A percentile compares a stretch with the other conserved stretches of the same genome.
Conservation (phyloP, 2,113 vertebrate genomes). For the Xenotilapia flavipinnis region DNA sequence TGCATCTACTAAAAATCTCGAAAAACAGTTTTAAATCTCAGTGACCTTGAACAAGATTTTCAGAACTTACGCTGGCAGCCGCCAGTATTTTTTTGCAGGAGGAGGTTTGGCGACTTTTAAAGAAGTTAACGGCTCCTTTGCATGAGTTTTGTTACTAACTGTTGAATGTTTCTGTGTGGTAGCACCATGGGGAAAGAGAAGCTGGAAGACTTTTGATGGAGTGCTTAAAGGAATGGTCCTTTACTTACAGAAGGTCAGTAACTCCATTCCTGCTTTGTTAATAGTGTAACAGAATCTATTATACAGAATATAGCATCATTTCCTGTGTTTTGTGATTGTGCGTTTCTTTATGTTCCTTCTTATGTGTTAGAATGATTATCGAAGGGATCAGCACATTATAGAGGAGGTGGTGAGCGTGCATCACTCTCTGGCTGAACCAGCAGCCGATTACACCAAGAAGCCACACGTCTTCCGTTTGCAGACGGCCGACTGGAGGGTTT, state of each 20-base stretch:
- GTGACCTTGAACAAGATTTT: not conserved
- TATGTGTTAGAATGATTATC: constrained; percentile 69
- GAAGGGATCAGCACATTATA: constrained; percentile 55
- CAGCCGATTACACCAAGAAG: constrained; percentile 82
- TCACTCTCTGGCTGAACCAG: constrained; percentile 82
- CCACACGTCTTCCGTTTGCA: constrained; percentile 86
- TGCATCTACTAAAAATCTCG: not conserved
- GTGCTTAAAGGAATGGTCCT: constrained; percentile 85
- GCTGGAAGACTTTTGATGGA: constrained; percentile 86
- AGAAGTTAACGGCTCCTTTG: not conserved
- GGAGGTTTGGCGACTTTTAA: not conserved
- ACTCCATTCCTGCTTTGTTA: not conserved
- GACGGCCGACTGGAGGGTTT: constrained; percentile 86
- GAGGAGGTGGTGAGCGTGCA: constrained; percentile 87
- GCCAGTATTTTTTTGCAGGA: not conserved
- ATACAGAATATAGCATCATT: not conserved
- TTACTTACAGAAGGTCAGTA: constrained; percentile 82
- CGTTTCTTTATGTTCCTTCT: not conserved
- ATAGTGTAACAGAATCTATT: not conserved
- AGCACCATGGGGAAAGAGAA: constrained; percentile 87
- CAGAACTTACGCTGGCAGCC: not conserved
- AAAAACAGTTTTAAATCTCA: not conserved
- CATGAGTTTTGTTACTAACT: not conserved
- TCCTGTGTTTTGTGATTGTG: not conserved
- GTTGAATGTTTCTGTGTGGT: not conserved